Evolutionary conservation across 2,888 invertebrate genomes (phyloP), one percentile per base, ranked within the genome.

Genomic region (Amblyjoppa proteus): DNA sequence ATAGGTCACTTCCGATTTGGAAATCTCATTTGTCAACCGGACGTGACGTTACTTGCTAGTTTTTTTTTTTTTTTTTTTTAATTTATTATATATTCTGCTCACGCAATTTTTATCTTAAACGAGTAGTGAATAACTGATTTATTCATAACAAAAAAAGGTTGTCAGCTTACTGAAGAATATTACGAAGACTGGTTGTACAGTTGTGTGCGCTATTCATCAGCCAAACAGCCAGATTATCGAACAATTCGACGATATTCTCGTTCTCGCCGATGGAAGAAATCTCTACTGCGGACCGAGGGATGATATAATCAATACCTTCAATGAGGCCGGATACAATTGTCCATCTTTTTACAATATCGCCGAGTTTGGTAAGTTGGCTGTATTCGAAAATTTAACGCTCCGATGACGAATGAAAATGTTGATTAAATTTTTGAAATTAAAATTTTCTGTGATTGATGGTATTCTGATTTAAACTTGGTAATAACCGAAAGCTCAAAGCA

Each of bases 281-380:
- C 94, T 97, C 20, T 97, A 97, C 91, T 95, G 96, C 16, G 97
- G 97, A 0, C 94, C 96, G 0, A 94, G 96, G 3, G 92, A 93
- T 1, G 95, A 95, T 49, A 94, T 97, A 16, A 95, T 97, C 0
- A 95, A 95, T 0, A 95, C 95, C 45, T 95, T 97, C 41, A 93
- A 94, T 5, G 94, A 95, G 45, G 96, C 96, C 68, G 96, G 96
- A 2, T 95, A 96, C 83, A 91, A 94, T 0, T 97, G 97, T 90
- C 97, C 97, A 0, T 95, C 96, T 87, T 97, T 97, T 94, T 97
- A 97, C 93, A 97, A 97, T 91, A 96, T 97, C 84, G 97, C 97
- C 11, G 97, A 97, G 94, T 97, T 96, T 91, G 96, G 97, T 97
- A 94, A 89, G 49, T 9, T 3, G 0, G 9, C 2, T 9, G 56